phyloP scores from a whole-genome alignment of 2,113 vertebrate species.

The Irena cyanogastra region DNA sequence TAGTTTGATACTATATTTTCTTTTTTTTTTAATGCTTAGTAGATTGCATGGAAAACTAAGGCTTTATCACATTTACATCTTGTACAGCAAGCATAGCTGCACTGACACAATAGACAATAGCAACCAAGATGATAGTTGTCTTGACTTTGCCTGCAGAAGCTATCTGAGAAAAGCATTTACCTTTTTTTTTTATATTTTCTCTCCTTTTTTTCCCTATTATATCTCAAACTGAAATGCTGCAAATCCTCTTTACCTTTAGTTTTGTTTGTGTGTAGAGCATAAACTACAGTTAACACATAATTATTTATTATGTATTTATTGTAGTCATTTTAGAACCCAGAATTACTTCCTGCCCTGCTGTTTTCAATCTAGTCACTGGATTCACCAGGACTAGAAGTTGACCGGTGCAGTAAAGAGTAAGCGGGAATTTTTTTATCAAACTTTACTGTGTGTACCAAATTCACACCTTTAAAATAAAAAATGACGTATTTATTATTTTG shows the following conservation, averaged over 20 bases:
- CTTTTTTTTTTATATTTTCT: not conserved
- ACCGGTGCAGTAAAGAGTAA: not conserved
- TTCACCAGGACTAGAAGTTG: not conserved
- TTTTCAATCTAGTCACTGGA: not conserved
- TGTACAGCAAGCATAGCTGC: not conserved
- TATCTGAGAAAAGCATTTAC: not conserved
- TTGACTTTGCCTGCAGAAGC: not conserved
- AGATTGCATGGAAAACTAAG: not conserved
- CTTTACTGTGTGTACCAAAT: not conserved
- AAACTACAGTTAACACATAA: not conserved
- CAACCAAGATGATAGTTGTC: not conserved
- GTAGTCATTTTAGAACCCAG: not conserved
- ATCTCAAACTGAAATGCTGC: not conserved
- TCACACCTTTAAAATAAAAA: not conserved
- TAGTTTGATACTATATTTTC: not conserved
- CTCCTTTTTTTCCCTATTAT: not conserved
- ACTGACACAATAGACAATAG: not conserved
- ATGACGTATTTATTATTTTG: not conserved
- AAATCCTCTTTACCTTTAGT: not conserved
- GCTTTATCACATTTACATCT: not conserved
- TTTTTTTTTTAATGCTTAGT: not conserved
- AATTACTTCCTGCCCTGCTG: not conserved
- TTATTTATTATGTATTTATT: not conserved
- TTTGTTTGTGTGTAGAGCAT: not conserved
- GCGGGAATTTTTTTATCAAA: not conserved